phyloP scores from a whole-genome alignment of 2,113 vertebrate genomes.

The Eretmochelys imbricata region DNA sequence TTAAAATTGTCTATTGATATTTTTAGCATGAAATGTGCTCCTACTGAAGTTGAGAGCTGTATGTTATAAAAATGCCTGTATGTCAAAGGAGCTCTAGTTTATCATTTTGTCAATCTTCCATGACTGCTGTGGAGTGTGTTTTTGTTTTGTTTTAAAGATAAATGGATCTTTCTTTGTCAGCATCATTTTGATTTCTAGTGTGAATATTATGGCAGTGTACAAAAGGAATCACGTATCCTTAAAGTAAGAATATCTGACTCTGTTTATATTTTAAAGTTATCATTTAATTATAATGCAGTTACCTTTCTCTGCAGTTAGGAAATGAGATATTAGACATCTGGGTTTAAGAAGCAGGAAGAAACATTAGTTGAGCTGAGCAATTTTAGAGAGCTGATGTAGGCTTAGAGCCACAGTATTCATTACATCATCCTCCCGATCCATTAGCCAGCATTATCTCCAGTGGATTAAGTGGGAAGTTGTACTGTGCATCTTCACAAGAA shows the following conservation, averaged over 20 bases:
- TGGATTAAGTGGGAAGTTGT: slow-evolving; percentile 28
- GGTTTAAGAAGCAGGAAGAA: slow-evolving; percentile 27
- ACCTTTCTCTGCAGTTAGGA: slow-evolving; percentile 19
- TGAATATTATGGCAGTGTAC: background rate
- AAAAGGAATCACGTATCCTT: background rate
- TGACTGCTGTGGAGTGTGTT: background rate
- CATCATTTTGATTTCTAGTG: background rate
- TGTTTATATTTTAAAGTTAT: background rate
- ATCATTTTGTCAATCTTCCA: background rate
- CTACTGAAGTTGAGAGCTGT: background rate
- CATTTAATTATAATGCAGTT: background rate
- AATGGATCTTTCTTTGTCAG: background rate
- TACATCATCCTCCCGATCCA: slow-evolving; percentile 56
- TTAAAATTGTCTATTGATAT: background rate
- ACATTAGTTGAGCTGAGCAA: slow-evolving; percentile 60
- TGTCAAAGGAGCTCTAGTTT: background rate
- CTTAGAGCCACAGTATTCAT: slow-evolving; percentile 14
- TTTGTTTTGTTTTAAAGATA: background rate
- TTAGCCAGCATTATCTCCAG: slow-evolving; percentile 48
- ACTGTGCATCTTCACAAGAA: slow-evolving; percentile 15
- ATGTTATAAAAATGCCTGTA: background rate
- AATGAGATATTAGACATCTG: background rate
- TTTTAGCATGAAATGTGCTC: background rate
- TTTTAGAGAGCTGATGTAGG: slow-evolving; percentile 47
- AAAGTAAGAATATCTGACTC: background rate